Conservation (phyloP, 2,113 vertebrate species). For the Bufo bufo region DNA sequence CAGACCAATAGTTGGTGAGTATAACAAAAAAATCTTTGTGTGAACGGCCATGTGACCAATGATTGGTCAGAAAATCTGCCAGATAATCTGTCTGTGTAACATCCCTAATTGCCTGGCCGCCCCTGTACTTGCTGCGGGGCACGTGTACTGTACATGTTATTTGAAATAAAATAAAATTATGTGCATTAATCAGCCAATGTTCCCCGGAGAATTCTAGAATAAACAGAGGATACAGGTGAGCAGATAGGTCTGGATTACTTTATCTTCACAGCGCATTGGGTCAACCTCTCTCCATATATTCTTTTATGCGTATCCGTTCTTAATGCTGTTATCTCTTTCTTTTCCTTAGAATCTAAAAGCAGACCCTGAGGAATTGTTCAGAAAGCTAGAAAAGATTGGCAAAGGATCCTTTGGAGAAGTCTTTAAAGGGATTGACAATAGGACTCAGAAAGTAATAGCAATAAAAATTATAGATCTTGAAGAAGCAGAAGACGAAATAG, state of each 20-base stretch:
- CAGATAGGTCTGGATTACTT: neutral
- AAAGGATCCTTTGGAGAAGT: conserved; percentile 98
- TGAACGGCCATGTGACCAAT: too few species aligned
- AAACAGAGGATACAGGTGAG: neutral
- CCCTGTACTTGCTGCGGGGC: too few species aligned
- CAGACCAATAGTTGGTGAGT: too few species aligned
- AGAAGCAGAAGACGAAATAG: conserved; percentile 98
- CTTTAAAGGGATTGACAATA: conserved; percentile 98
- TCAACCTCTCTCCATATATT: neutral
- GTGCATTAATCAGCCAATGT: too few species aligned
- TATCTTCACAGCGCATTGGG: neutral
- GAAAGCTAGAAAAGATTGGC: conserved; percentile 95
- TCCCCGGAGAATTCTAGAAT: too few species aligned
- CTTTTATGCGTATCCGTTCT: neutral
- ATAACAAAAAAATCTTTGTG: too few species aligned
- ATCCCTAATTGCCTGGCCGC: too few species aligned
- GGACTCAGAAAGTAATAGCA: conserved; percentile 95
- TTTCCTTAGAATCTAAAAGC: conserved; percentile 83
- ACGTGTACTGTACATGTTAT: too few species aligned
- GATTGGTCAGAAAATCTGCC: too few species aligned
- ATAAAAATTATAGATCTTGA: conserved; percentile 99
- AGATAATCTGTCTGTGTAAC: too few species aligned
- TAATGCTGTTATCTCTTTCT: conserved; percentile 41
- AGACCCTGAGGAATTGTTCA: conserved; percentile 92
- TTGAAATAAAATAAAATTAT: too few species aligned